phyloP scores from a whole-genome alignment of 2,113 vertebrate species.

The Gallinago media region DNA sequence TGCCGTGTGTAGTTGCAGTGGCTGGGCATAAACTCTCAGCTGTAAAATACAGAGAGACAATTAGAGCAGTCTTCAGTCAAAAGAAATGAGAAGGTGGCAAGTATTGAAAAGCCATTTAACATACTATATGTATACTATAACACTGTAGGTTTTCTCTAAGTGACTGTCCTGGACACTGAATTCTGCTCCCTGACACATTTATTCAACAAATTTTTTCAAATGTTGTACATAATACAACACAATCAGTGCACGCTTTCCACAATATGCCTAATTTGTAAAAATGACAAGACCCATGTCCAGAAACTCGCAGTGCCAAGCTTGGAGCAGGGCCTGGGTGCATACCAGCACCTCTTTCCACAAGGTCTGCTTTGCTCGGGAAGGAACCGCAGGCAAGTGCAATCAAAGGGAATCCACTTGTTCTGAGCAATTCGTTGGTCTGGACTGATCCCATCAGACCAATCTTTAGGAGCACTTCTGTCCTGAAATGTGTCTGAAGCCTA shows the following conservation, averaged over 20 bases:
- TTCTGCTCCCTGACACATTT: not conserved
- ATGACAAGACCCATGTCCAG: not conserved
- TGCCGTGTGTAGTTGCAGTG: slow-evolving; percentile 85
- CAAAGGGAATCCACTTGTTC: not conserved
- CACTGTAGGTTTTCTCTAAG: not conserved
- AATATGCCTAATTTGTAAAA: not conserved
- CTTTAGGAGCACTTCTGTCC: not conserved
- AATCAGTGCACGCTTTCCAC: not conserved
- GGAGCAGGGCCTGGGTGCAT: not conserved
- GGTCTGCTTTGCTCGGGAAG: not conserved
- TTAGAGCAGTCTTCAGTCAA: slow-evolving; percentile 5
- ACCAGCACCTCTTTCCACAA: not conserved
- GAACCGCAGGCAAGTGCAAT: not conserved
- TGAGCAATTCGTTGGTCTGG: not conserved
- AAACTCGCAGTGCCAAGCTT: not conserved
- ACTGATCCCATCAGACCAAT: not conserved
- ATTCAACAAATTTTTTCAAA: not conserved
- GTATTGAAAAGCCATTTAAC: not conserved
- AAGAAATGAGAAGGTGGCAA: not conserved
- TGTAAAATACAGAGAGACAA: slow-evolving; percentile 70
- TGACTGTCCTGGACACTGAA: not conserved
- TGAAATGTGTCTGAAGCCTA: not conserved
- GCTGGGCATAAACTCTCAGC: slow-evolving; percentile 93
- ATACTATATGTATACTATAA: not conserved
- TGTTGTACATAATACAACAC: not conserved